phyloP scores from a whole-genome alignment of 2,888 invertebrate species.

The Chouioia cunea region DNA sequence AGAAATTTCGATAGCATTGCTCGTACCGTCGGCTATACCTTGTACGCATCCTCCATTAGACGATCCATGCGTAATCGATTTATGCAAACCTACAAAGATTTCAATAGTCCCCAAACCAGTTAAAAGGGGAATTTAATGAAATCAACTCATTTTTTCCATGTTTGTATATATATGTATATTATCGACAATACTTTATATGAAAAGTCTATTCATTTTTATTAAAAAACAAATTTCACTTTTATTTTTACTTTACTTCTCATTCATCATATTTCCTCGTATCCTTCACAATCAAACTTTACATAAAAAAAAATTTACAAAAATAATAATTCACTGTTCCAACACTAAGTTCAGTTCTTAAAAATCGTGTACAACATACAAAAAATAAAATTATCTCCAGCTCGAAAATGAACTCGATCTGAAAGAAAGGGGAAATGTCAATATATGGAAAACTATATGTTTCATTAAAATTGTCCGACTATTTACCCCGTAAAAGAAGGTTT shows the following conservation, averaged over 20 bases:
- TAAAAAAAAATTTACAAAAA: constrained; percentile 39
- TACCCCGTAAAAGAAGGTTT: constrained; percentile 62
- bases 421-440: constrained; percentile 38
- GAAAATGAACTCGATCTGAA: constrained; percentile 64
- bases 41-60: constrained; percentile 68
- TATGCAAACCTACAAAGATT: constrained; percentile 89
- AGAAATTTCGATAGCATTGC: constrained; percentile 86
- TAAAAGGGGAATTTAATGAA: constrained; percentile 79
- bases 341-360: constrained; percentile 13
- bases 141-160: background rate
- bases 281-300: constrained; percentile 14
- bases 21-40: constrained; percentile 75
- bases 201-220: constrained; percentile 11
- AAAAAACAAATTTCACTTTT: constrained; percentile 27
- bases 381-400: constrained; percentile 61
- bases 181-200: constrained; percentile 13
- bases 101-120: constrained; percentile 91
- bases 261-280: constrained; percentile 8
- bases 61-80: constrained; percentile 77
- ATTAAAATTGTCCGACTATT: constrained; percentile 13
- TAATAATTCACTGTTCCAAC: constrained; percentile 29
- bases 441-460: background rate
- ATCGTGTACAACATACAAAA: constrained; percentile 9
- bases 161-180: constrained; percentile 16
- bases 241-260: constrained; percentile 15